Base-by-base conservation (phyloP, 2,797 vertebrate genomes). In the Amphiprion clarkii region DNA sequence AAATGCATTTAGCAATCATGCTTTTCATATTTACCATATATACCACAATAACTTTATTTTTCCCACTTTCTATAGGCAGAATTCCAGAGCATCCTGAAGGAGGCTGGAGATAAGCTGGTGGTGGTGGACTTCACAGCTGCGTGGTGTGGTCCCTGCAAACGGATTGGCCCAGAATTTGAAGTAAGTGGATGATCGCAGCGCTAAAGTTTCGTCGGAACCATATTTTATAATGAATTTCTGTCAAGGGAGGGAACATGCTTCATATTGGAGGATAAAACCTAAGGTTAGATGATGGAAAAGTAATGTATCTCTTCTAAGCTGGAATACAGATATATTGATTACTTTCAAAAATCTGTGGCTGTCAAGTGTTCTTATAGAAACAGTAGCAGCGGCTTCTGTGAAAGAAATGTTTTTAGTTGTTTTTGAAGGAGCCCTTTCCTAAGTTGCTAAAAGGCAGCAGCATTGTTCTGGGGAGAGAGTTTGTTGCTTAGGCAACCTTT, bases 91-190 rank as follows among this genome's bases (percentile, higher is more conserved):
- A 85, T 86, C 55, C 81, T 99, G 86, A 11, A 14, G 0, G 6
- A 55, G 0, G 95, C 95, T 6, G 95, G 93, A 49, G 21, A 66
- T 0, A 97, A 95, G 58, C 94, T 99, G 56, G 68, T 99, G 56
- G 96, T 98, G 2, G 94, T 99, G 61, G 95, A 97, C 86, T 99
- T 99, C 89, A 96, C 96, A 0, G 97, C 97, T 12, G 85, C 86
- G 0, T 98, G 97, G 97, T 99, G 97, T 33, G 96, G 96, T 11
- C 97, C 98, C 31, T 99, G 98, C 84, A 92, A 81, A 88, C 68
- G 10, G 31, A 98, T 98, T n/a, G 93, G 71, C 36, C 97, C 97
- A 0, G 0, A 76, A 3, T 96, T 92, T 83, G 85, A 91, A 0
- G 98, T 98, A 89, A 96, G 86, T 80, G 10, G 33, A 46, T 6